Evolutionary conservation across 2,888 invertebrate species (phyloP).

Genomic region (Monopis laevigella): DNA sequence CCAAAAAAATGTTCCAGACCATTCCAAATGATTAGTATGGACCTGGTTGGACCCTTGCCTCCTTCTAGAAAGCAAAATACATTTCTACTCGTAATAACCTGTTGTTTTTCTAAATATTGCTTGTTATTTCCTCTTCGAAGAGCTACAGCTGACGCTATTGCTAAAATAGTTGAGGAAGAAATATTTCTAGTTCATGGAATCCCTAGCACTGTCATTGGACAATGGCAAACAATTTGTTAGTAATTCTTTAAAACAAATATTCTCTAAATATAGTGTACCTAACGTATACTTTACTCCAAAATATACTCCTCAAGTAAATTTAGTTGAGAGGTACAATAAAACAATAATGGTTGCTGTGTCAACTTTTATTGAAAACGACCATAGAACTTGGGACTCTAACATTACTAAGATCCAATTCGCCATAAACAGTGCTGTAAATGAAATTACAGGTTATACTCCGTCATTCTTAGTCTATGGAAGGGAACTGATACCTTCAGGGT

Average conservation of each 20-base stretch:
- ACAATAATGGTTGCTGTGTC: conserved; percentile 19
- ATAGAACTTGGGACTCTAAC: conserved; percentile 20
- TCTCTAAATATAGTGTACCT: conserved; percentile 11
- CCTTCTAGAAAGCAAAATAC: conserved; percentile 15
- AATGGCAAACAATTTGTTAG: conserved; percentile 12
- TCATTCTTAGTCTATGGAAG: conserved; percentile 19
- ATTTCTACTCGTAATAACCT: conserved; percentile 18
- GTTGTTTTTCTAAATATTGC: conserved; percentile 20
- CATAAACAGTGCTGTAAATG: conserved; percentile 21
- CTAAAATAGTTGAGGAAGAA: conserved; percentile 5
- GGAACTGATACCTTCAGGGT: conserved; percentile 19
- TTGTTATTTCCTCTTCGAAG: conserved; percentile 14
- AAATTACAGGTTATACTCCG: conserved; percentile 20
- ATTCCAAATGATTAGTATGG: conserved; percentile 18
- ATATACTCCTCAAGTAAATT: conserved; percentile 17
- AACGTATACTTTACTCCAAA: conserved; percentile 12
- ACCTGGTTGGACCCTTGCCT: conserved; percentile 20
- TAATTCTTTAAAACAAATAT: background rate
- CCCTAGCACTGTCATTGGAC: conserved; percentile 10
- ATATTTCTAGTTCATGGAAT: conserved; percentile 11
- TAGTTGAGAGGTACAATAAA: conserved; percentile 16
- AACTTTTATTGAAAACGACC: conserved; percentile 19
- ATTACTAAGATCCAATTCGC: conserved; percentile 21
- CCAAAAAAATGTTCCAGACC: conserved; percentile 21
- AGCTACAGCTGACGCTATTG: background rate